Conservation (phyloP, 1,140 invertebrate species). For the Harlomillsia oculata region DNA sequence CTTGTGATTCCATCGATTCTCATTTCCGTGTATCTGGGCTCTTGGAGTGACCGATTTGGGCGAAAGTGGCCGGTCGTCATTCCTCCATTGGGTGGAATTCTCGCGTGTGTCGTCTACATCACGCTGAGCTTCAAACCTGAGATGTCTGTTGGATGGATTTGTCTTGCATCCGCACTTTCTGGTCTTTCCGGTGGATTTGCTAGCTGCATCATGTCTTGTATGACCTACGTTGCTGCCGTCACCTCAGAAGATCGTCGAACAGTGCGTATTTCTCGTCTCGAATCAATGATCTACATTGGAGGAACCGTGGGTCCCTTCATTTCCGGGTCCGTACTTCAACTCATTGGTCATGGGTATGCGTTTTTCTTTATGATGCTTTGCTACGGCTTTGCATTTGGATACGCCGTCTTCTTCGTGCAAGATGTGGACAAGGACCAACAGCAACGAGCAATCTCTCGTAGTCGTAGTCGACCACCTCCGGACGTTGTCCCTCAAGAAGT, state of each 20-base stretch:
- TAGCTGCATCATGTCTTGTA: constrained; percentile 42
- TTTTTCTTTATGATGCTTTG: constrained; percentile 39
- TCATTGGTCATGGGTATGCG: constrained; percentile 37
- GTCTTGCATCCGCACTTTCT: constrained; percentile 41
- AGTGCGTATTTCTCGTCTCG: constrained; percentile 42
- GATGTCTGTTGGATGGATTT: constrained; percentile 38
- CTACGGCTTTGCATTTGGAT: constrained; percentile 39
- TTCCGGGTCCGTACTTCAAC: constrained; percentile 40
- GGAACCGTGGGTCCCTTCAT: constrained; percentile 42
- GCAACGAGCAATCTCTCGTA: neutral
- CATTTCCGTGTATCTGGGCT: constrained; percentile 35
- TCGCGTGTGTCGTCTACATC: constrained; percentile 40
- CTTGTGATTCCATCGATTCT: constrained; percentile 43
- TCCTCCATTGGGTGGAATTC: constrained; percentile 41
- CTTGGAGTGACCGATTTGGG: constrained; percentile 40
- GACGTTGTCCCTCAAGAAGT: neutral
- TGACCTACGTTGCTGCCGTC: constrained; percentile 44
- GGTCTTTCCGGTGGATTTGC: constrained; percentile 44
- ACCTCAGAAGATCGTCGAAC: constrained; percentile 39
- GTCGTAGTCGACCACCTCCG: neutral
- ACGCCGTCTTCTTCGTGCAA: constrained; percentile 39
- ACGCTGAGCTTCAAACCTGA: constrained; percentile 39
- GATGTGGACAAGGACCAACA: constrained; percentile 26
- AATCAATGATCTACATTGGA: constrained; percentile 45
- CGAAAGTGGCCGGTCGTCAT: constrained; percentile 43